Percentiles rank a stretch among this genome's conserved stretches.
Evolutionary conservation across 2,888 invertebrate species (phyloP).

Genomic region (Coremacera marginata): DNA sequence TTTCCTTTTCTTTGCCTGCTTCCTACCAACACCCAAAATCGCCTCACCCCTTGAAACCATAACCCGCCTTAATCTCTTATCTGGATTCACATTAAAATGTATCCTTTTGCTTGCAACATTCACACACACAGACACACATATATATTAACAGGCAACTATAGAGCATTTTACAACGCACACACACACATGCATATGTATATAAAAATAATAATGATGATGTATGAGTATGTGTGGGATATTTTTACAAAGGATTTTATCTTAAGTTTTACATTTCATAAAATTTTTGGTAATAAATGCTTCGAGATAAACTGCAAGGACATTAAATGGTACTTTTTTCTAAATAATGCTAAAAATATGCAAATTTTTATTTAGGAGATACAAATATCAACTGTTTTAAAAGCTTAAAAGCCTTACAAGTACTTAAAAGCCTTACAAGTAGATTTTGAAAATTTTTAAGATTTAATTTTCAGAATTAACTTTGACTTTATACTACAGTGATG

Average conservation of each 20-base stretch:
- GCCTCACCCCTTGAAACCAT: conserved; percentile 44
- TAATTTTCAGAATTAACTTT: no score
- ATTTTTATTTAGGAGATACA: neutral
- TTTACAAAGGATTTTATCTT: conserved; percentile 54
- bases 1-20: conserved; percentile 45
- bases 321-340: neutral
- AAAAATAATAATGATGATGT: conserved; percentile 56
- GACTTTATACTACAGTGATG: no score
- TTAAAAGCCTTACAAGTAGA: no score
- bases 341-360: neutral
- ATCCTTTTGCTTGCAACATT: conserved; percentile 59
- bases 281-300: conserved; percentile 54
- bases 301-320: conserved; percentile 18
- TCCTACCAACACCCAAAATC: neutral
- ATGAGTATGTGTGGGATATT: conserved; percentile 44
- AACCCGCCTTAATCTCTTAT: conserved; percentile 60
- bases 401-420: no score
- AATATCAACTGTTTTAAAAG: neutral
- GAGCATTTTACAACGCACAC: conserved; percentile 8
- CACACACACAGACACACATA: conserved; percentile 41
- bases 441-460: no score
- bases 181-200: conserved; percentile 44
- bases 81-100: conserved; percentile 68
- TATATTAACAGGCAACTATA: conserved; percentile 38
- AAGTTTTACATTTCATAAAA: conserved; percentile 67